phyloP scores from a whole-genome alignment of 2,888 invertebrate genomes.

The Gnatocerus cornutus region DNA sequence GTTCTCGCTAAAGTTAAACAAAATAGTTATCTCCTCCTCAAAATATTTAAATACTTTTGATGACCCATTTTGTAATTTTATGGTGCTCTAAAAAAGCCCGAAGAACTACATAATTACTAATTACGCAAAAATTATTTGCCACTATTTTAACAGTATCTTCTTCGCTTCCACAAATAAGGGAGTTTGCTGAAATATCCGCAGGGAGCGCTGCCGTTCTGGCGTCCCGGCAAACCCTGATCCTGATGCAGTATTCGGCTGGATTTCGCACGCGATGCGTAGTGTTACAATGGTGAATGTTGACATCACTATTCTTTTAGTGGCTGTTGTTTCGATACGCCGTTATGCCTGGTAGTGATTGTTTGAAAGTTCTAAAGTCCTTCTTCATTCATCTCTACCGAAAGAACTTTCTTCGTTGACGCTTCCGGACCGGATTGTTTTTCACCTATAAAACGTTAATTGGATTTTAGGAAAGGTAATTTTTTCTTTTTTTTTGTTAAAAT shows the following conservation, averaged over 20 bases:
- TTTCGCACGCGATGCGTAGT: constrained; percentile 64
- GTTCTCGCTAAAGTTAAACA: no score
- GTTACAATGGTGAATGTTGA: constrained; percentile 62
- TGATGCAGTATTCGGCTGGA: constrained; percentile 70
- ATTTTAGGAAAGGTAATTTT: constrained; percentile 37
- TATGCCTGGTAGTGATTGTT: constrained; percentile 59
- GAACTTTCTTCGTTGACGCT: constrained; percentile 7
- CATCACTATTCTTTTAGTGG: constrained; percentile 60
- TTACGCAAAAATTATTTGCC: constrained; percentile 47
- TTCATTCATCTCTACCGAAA: constrained; percentile 32
- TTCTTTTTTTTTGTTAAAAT: neutral
- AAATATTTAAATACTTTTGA: no score
- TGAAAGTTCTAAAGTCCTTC: constrained; percentile 30
- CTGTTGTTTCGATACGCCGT: constrained; percentile 59
- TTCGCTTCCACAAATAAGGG: constrained; percentile 20
- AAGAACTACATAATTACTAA: constrained; percentile 29
- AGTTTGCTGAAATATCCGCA: constrained; percentile 63
- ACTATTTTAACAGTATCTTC: constrained; percentile 39
- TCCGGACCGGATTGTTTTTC: constrained; percentile 7
- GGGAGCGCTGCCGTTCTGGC: constrained; percentile 67
- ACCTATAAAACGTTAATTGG: constrained; percentile 8
- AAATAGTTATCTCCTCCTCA: no score
- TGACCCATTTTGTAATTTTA: no score
- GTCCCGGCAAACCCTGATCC: constrained; percentile 70
- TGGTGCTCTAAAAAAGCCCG: no score